Evolutionary conservation across 2,797 vertebrate genomes (phyloP).

Genomic region (Leptatherina wallacei): DNA sequence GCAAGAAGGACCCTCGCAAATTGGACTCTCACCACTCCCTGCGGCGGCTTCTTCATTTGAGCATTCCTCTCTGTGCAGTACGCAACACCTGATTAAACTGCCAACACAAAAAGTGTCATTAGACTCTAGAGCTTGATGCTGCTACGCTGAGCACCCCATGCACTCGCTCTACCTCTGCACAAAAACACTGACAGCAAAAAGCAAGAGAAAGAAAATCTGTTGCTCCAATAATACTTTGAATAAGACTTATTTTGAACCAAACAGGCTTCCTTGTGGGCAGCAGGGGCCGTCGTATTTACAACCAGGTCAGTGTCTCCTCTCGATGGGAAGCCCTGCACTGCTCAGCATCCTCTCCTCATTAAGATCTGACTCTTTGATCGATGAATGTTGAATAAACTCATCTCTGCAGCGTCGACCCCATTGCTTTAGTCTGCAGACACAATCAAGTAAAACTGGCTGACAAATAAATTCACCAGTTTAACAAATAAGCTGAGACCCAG

Average conservation of each 20-base stretch:
- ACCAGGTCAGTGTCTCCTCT: slow-evolving; percentile 56
- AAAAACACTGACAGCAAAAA: slow-evolving; percentile 17
- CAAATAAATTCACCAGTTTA: slow-evolving; percentile 60
- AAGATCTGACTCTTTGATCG: slow-evolving; percentile 67
- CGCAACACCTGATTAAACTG: slow-evolving; percentile 29
- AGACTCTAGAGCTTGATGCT: background rate
- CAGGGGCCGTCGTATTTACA: slow-evolving; percentile 54
- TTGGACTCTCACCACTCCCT: background rate
- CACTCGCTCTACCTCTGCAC: background rate
- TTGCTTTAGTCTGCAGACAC: slow-evolving; percentile 66
- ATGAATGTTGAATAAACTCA: slow-evolving; percentile 78
- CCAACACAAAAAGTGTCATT: slow-evolving; percentile 1
- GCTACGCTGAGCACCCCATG: background rate
- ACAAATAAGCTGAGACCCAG: slow-evolving; percentile 39
- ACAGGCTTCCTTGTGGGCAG: slow-evolving; percentile 15
- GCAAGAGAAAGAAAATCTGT: background rate
- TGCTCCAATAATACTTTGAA: background rate
- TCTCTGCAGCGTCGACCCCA: slow-evolving; percentile 65
- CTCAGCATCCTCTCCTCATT: slow-evolving; percentile 68
- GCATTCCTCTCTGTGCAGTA: background rate
- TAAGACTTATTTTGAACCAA: slow-evolving; percentile 3
- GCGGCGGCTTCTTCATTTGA: slow-evolving; percentile 2
- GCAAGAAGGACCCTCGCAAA: slow-evolving; percentile 17
- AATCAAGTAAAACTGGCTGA: slow-evolving; percentile 63
- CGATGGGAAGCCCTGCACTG: slow-evolving; percentile 50